phyloP scores from a whole-genome alignment of 2,113 vertebrate genomes.

The Phalacrocorax brasilianus region DNA sequence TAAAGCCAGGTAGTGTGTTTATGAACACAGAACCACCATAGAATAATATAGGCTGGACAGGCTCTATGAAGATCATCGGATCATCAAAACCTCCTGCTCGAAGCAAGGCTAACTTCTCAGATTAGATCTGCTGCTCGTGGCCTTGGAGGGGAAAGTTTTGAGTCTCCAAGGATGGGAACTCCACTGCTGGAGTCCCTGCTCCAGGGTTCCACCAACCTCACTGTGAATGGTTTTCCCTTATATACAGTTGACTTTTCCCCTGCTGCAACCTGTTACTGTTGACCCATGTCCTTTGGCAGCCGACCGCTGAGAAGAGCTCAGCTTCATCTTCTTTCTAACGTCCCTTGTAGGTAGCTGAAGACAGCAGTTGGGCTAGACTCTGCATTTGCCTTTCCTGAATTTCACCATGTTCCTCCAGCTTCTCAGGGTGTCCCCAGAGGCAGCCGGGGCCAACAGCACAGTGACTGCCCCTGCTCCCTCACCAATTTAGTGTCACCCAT shows the following conservation, averaged over 20 bases:
- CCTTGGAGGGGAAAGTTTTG: neutral
- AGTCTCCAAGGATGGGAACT: neutral
- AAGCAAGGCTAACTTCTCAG: neutral
- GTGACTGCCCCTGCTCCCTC: neutral
- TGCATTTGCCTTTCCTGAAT: neutral
- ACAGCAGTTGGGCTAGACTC: neutral
- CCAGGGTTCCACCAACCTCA: neutral
- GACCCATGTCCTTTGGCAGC: neutral
- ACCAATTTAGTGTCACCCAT: neutral
- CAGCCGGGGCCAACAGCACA: neutral
- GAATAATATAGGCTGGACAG: neutral
- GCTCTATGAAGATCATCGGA: neutral
- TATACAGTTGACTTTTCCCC: neutral
- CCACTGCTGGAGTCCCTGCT: neutral
- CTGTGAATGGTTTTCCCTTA: neutral
- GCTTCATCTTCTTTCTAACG: neutral
- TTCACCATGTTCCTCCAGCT: neutral
- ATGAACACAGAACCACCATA: accelerated
- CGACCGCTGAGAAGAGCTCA: neutral
- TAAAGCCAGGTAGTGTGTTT: neutral
- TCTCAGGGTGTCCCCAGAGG: neutral
- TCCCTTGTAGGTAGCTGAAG: neutral
- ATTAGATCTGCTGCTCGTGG: neutral
- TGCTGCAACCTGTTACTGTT: neutral
- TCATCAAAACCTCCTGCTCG: neutral